A percentile compares a stretch with the other conserved stretches of the same genome.
Conservation (phyloP, 2,113 vertebrate genomes). For the Ramphastos sulfuratus region DNA sequence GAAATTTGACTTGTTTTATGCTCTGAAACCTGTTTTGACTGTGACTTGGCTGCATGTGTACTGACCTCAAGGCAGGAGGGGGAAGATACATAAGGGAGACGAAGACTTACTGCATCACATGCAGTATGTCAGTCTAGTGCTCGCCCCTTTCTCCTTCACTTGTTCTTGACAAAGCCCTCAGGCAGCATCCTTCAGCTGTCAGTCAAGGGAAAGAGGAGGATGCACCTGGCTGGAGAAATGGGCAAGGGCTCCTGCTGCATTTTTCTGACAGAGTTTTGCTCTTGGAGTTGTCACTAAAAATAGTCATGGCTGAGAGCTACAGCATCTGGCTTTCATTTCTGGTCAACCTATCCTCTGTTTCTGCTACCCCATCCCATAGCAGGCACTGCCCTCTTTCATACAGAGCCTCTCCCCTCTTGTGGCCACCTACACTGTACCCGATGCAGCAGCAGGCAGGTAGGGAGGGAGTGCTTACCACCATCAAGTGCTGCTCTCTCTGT, state of each 20-base stretch:
- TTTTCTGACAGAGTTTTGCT: background rate
- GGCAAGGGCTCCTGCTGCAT: background rate
- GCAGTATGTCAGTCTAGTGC: background rate
- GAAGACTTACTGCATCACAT: fast-evolving
- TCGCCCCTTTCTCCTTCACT: background rate
- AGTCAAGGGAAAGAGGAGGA: background rate
- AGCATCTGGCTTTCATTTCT: background rate
- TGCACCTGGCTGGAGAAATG: background rate
- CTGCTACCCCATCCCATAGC: background rate
- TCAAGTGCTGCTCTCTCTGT: background rate
- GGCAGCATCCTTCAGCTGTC: background rate
- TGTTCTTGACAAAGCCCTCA: background rate
- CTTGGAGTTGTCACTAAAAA: background rate
- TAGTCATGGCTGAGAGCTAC: background rate
- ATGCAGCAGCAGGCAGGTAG: background rate
- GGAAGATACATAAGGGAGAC: background rate
- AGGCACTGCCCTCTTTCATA: background rate
- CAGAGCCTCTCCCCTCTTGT: background rate
- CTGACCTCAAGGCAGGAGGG: background rate
- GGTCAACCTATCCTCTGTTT: fast-evolving
- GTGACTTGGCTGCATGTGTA: background rate
- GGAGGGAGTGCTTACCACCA: background rate
- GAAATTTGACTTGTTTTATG: background rate
- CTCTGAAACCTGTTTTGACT: background rate
- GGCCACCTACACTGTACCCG: background rate